Base-by-base conservation (phyloP, 2,113 vertebrate species). In the Alces alces region DNA sequence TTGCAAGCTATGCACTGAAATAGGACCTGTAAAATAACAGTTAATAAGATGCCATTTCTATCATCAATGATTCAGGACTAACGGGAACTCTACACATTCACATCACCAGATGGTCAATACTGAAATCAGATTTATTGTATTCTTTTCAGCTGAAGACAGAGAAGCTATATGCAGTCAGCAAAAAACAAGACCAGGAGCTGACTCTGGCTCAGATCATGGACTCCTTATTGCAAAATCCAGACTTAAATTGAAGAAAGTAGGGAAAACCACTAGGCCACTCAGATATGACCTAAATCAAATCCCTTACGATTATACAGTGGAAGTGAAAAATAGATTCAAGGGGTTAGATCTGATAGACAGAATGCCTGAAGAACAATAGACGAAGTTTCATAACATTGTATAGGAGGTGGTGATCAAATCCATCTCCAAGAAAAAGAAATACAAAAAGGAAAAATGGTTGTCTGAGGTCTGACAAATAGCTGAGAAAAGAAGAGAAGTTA, bases 281-380 rank as follows among this genome's bases (percentile, higher is more conserved):
- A 39, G 66, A 12, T 70, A 70, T 70, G n/a, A 39, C 66, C 66
- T 70, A 70, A 70, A 70, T 70, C n/a, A 70, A 70, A 70, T 70
- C n/a, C 19, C n/a, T 70, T 70, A 70, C 0, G 10, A 36, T 36
- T 70, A 70, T 36, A 36, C 9, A 36, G 64, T 36, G 64, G n/a
- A 39, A 70, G 66, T 70, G 66, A 70, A 9, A 36, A 36, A 70
- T n/a, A 70, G 19, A 39, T 39, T 70, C 66, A 70, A 39, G 10
- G 66, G n/a, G 12, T 39, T 39, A 23, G n/a, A 70, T 36, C 5
- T 0, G 0, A 70, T 21, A 36, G n/a, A 70, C 19, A 39, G 66
- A 39, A 17, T 70, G 66, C 9, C 66, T 70, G n/a, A 23, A 36
- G n/a, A 70, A 70, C 4, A 21, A 12, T 3, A 23, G n/a, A 21